Percentiles rank a stretch among this genome's conserved stretches.
These are phyloP conservation scores for Salpingus planirostris DNA, from an alignment of 2,888 invertebrate species.

Conservation along the genomic window DNA sequence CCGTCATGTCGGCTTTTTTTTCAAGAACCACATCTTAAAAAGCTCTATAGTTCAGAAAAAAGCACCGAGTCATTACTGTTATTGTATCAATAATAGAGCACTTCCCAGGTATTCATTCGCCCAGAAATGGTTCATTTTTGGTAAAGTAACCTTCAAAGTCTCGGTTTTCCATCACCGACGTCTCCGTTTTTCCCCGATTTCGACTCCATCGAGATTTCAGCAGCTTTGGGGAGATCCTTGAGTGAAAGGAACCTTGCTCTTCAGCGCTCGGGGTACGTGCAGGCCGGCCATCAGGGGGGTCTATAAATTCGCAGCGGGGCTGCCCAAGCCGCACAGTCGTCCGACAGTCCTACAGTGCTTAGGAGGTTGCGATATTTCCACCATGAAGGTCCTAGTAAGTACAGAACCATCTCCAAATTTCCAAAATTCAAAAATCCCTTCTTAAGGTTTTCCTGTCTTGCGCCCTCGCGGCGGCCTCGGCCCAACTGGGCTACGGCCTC, in stretches of 20 bases:
- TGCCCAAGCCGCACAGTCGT: slow-evolving; percentile 26
- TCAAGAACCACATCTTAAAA: too few species aligned
- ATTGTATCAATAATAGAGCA: too few species aligned
- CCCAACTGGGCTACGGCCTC: slow-evolving; percentile 23
- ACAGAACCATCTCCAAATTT: slow-evolving; percentile 1
- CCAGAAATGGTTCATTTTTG: too few species aligned
- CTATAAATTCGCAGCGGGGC: slow-evolving; percentile 34
- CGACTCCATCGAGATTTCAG: too few species aligned
- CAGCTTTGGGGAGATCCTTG: slow-evolving; percentile 16
- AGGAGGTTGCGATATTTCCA: slow-evolving; percentile 34
- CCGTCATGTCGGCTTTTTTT: too few species aligned
- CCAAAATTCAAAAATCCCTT: slow-evolving; percentile 1
- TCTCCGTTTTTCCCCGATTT: too few species aligned
- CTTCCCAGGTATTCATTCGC: too few species aligned
- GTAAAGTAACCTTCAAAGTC: too few species aligned
- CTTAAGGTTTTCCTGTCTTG: slow-evolving; percentile 38
- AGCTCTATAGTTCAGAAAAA: too few species aligned
- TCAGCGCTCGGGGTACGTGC: slow-evolving; percentile 25
- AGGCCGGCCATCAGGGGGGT: slow-evolving; percentile 24
- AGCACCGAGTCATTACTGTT: too few species aligned
- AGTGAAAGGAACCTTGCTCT: slow-evolving; percentile 41
- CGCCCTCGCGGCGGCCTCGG: slow-evolving; percentile 45
- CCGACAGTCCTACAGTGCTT: slow-evolving; percentile 38
- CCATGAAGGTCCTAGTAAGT: slow-evolving; percentile 39
- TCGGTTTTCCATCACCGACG: too few species aligned